A percentile compares a stretch with the other conserved stretches of the same genome.
Conservation (phyloP, 2,113 vertebrate genomes). For the Elanus axillaris region DNA sequence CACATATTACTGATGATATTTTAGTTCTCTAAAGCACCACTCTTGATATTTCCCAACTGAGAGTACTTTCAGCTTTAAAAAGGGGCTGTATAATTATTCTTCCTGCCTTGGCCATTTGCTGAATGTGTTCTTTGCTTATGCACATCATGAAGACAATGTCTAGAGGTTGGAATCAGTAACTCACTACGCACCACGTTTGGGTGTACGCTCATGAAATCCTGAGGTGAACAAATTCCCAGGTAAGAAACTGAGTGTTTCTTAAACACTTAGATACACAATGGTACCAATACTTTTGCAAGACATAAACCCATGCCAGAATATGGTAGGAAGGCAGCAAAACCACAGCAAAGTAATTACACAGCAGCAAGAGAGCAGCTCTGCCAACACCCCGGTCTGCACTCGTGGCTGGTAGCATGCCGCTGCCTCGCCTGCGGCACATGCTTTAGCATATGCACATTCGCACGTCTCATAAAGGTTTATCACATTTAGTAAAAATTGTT, state of each 20-base stretch:
- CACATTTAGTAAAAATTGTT: not conserved
- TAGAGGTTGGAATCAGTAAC: conserved; percentile 54
- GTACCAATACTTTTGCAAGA: not conserved
- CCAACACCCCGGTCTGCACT: accelerated
- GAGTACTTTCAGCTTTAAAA: conserved; percentile 48
- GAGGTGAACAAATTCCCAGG: conserved; percentile 19
- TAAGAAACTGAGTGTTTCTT: conserved; percentile 40
- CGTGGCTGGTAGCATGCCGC: accelerated
- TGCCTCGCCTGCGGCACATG: not conserved
- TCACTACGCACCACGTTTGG: not conserved
- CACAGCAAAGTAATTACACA: not conserved
- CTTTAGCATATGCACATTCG: not conserved
- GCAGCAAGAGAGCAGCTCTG: not conserved
- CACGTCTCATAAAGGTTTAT: accelerated
- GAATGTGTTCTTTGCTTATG: conserved; percentile 18
- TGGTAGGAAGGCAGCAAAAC: not conserved
- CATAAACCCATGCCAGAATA: not conserved
- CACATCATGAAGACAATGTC: not conserved
- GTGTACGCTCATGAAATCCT: conserved; percentile 10
- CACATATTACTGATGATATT: not conserved
- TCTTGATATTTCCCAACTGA: conserved; percentile 29
- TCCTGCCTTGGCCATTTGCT: conserved; percentile 29
- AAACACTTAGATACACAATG: conserved; percentile 6
- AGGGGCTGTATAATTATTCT: conserved; percentile 28
- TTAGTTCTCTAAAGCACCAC: not conserved